Base-by-base conservation (phyloP, 1,140 invertebrate species). In the Oryzaephilus surinamensis region DNA sequence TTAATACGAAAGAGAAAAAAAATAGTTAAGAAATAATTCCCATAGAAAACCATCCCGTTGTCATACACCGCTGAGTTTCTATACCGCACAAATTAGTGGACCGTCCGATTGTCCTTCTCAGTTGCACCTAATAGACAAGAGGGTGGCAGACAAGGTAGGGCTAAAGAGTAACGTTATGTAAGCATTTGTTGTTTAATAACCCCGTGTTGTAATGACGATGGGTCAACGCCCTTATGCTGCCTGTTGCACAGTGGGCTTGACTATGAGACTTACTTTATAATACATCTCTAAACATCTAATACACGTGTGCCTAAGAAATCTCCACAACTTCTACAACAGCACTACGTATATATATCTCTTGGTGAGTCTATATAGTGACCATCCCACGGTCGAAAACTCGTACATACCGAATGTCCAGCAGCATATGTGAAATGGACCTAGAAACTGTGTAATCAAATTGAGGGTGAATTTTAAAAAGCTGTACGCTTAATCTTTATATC, bases 101-200 rank as follows among this genome's bases (percentile, higher is more conserved):
- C 27, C 29, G 24, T 30, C 27, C 24, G 35, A 28, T 35, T 36
- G 35, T 46, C 44, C 33, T 23, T 52, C 50, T 45, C 39, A 41
- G 36, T 50, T 37, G 11, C 29, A 18, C 41, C 31, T 33, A 28
- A 21, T 10, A 4, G 10, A 24, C 18, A 27, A 29, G 23, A 31
- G 37, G 29, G 40, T n/a, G 40, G 29, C 30, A 46, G 38, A 52
- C 41, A 51, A 48, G 45, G 52, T 51, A 48, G 51, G 46, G 48
- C 45, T 41, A 43, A 46, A 40, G 43, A 24, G 43, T 55, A 50
- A 47, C 50, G 51, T 55, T 55, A 52, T 48, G 47, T 45, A 43
- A 50, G 47, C 45, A 38, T 52, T n/a, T n/a, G n/a, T n/a, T n/a
- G 52, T 52, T 45, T 57, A 56, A 57, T 54, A 54, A 57, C 54